phyloP scores from a whole-genome alignment of 2,113 vertebrate species.

The Engraulis encrasicolus region DNA sequence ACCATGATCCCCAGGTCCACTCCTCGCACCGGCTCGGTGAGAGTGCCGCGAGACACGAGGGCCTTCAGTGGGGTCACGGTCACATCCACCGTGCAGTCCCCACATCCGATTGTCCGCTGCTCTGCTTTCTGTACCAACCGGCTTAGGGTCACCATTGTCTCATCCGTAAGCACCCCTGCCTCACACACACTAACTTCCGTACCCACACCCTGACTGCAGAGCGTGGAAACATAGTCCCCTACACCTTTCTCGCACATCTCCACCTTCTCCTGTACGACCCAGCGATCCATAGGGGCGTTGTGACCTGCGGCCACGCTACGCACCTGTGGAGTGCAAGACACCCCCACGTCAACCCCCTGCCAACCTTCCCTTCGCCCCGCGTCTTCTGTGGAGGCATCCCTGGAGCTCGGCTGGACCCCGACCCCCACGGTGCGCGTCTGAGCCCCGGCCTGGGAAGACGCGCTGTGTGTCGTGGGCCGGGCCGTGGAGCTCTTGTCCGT shows the following conservation, averaged over 20 bases:
- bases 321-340: slow-evolving; percentile 70
- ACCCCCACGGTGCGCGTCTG: slow-evolving; percentile 79
- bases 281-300: slow-evolving; percentile 79
- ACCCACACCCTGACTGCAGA: slow-evolving; percentile 72
- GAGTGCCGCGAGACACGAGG: slow-evolving; percentile 65
- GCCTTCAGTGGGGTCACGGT: slow-evolving; percentile 68
- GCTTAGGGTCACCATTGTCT: slow-evolving; percentile 6
- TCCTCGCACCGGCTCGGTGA: slow-evolving; percentile 74
- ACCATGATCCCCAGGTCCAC: slow-evolving; percentile 79
- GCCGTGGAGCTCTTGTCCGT: slow-evolving; percentile 82
- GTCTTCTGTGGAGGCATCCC: slow-evolving; percentile 76
- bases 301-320: slow-evolving; percentile 72
- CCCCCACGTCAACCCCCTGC: slow-evolving; percentile 66
- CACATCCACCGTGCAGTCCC: slow-evolving; percentile 79
- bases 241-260: slow-evolving; percentile 74
- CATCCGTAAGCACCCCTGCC: slow-evolving; percentile 80
- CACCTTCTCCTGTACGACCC: slow-evolving; percentile 81
- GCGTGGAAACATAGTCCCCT: slow-evolving; percentile 64
- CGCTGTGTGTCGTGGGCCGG: slow-evolving; percentile 72
- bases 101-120: slow-evolving; percentile 79
- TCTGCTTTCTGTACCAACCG: slow-evolving; percentile 44
- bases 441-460: slow-evolving; percentile 70
- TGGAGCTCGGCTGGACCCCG: slow-evolving; percentile 74
- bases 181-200: slow-evolving; percentile 70
- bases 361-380: slow-evolving; percentile 54